These are phyloP conservation scores for Hecatera dysodea DNA, from an alignment of 2,888 invertebrate genomes.

Conservation along the genomic window DNA sequence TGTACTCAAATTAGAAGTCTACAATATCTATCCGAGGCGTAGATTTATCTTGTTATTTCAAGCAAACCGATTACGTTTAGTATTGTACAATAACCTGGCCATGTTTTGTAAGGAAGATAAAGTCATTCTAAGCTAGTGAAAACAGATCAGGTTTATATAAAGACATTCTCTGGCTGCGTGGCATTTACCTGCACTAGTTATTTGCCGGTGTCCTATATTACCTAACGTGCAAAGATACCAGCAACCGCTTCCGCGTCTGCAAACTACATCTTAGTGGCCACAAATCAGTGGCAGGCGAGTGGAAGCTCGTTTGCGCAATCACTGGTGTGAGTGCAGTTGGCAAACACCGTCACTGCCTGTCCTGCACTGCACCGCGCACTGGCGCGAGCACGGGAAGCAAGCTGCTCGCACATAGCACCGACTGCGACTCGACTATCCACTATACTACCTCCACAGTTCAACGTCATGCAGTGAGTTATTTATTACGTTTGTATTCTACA, in stretches of 20 bases:
- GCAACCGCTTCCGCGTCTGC: conserved; percentile 70
- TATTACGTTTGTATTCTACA: conserved; percentile 12
- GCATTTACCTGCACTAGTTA: conserved; percentile 70
- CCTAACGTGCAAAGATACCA: conserved; percentile 65
- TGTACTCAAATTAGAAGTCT: conserved; percentile 5
- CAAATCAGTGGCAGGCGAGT: conserved; percentile 67
- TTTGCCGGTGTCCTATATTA: conserved; percentile 70
- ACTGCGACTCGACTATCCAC: not conserved
- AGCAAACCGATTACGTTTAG: conserved; percentile 39
- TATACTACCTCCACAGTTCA: conserved; percentile 1
- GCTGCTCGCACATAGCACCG: not conserved
- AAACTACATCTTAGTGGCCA: conserved; percentile 72
- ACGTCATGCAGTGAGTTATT: conserved; percentile 4
- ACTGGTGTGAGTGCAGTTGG: conserved; percentile 54
- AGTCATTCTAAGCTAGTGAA: conserved; percentile 51
- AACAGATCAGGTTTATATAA: conserved; percentile 61
- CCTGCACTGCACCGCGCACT: conserved; percentile 32
- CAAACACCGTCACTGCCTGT: conserved; percentile 56
- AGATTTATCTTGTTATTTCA: conserved; percentile 35
- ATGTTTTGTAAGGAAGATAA: conserved; percentile 49
- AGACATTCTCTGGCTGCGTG: conserved; percentile 62
- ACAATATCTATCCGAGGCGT: not conserved
- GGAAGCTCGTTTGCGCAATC: conserved; percentile 69
- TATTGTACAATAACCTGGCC: conserved; percentile 53
- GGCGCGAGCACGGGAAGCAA: conserved; percentile 7